Evolutionary conservation across 2,888 invertebrate genomes (phyloP), one percentile per base, ranked within the genome.

Genomic region (Caenorhabditis sp.): DNA sequence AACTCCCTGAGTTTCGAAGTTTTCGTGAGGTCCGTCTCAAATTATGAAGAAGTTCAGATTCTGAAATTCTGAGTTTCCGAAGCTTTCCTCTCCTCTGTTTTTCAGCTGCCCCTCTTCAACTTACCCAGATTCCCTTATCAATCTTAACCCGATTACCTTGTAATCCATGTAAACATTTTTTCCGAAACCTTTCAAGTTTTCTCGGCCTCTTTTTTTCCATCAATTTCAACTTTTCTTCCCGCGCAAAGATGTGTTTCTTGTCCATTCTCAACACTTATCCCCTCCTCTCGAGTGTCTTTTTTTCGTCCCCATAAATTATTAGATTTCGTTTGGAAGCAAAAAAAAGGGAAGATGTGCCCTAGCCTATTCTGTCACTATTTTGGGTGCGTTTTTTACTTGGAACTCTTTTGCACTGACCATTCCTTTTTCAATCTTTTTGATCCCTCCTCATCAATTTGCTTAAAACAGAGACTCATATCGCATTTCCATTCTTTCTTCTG

Each of bases 401-500:
- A 12, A 12, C 51, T 61, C 22, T n/a, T 47, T 41, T 26, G 54
- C 66, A 28, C 41, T 22, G n/a, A n/a, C n/a, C 26, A 3, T 54
- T 44, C 58, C 44, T 28, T 44, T 7, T 44, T 24, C 70, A 64
- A 64, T 63, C 70, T 63, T 70, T 77, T 63, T 77, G 77, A 77
- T 63, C 77, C 69, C 72, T 72, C 3, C 70, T 63, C 77, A 77
- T 70, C 77, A 77, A 77, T 69, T 69, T 77, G 77, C 70, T 56
- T 41, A 69, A 41, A 35, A 66, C 58, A 14, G 8, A 10, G 35
- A 44, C 69, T 54, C 69, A 38, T 63, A 22, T 68, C 63, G 12
- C 77, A 70, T 69, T 77, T 79, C 58, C 49, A 12, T 41, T 49
- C 28, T 51, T 49, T 28, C n/a, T 31, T 10, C 19, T 51, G 64